Conservation (phyloP, 2,113 vertebrate genomes). For the Brachypteracias leptosomus region DNA sequence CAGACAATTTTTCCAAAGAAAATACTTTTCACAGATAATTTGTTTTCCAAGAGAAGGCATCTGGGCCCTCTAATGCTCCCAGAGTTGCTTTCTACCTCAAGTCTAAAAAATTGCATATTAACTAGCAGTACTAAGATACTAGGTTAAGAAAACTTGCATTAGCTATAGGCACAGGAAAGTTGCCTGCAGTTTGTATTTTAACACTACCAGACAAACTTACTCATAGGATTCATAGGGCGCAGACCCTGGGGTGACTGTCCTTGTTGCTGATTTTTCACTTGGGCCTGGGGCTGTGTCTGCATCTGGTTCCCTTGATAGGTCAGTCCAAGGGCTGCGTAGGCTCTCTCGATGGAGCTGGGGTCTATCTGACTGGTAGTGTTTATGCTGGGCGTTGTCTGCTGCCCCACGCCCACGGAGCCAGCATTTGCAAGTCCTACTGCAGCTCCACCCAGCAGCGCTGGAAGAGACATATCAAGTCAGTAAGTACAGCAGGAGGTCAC, state of each 20-base stretch:
- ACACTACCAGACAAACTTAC: constrained; percentile 71
- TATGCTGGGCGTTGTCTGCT: constrained; percentile 83
- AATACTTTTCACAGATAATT: not conserved
- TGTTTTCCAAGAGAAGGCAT: not conserved
- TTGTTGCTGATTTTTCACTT: constrained; percentile 78
- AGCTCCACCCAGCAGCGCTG: constrained; percentile 88
- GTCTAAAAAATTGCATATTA: not conserved
- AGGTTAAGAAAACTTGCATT: not conserved
- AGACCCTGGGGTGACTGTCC: constrained; percentile 84
- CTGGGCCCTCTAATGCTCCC: not conserved
- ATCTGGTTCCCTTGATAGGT: constrained; percentile 96
- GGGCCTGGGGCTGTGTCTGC: constrained; percentile 83
- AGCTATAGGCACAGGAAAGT: not conserved
- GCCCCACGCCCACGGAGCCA: constrained; percentile 85
- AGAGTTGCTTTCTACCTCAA: not conserved
- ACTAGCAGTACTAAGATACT: not conserved
- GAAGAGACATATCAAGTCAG: not conserved
- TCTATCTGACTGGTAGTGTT: constrained; percentile 95
- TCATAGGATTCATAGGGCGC: constrained; percentile 84
- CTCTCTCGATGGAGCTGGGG: constrained; percentile 96
- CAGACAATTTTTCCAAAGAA: not conserved
- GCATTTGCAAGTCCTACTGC: constrained; percentile 85
- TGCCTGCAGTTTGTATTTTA: not conserved
- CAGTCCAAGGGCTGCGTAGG: constrained; percentile 94
- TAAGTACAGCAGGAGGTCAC: not conserved